Evolutionary conservation across 2,797 vertebrate species (phyloP).

Genomic region (Parauchenoglanis punctatus): DNA sequence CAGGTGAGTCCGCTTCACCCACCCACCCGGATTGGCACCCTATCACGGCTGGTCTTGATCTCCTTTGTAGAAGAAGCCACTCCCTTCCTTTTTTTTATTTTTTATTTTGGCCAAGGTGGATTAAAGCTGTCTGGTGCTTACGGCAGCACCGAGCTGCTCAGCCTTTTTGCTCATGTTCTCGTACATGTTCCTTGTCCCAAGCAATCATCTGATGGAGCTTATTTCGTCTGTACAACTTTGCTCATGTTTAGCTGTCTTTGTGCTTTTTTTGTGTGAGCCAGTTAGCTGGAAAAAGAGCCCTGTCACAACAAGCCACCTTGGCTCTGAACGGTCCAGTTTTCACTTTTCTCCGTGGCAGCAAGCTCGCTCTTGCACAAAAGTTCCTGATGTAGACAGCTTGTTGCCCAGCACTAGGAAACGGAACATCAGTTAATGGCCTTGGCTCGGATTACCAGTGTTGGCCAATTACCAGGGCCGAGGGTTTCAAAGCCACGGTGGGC

Average conservation of each 20-base stretch:
- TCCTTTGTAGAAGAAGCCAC: constrained; percentile 17
- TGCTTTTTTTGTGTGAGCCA: background rate
- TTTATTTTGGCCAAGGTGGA: background rate
- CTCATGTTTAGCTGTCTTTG: background rate
- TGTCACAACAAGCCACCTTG: background rate
- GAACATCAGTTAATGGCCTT: constrained; percentile 30
- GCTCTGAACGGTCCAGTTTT: background rate
- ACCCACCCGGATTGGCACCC: constrained; percentile 15
- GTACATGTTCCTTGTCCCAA: background rate
- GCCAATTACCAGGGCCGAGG: constrained; percentile 9
- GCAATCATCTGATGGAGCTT: background rate
- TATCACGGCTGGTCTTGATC: constrained; percentile 1
- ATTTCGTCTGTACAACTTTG: background rate
- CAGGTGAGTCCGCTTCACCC: constrained; percentile 47
- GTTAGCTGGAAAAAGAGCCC: background rate
- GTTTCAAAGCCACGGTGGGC: background rate
- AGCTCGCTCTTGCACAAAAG: background rate
- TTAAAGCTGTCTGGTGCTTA: constrained; percentile 14
- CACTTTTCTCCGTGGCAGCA: background rate
- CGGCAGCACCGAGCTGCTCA: background rate
- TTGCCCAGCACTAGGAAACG: constrained; percentile 15
- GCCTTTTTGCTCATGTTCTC: background rate
- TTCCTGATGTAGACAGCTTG: constrained; percentile 5
- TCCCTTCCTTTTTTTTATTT: background rate
- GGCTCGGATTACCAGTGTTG: constrained; percentile 28